Evolutionary conservation across 2,888 invertebrate species (phyloP), one percentile per base, ranked within the genome.

Genomic region (Pseudococcus jackbeardsleyi): DNA sequence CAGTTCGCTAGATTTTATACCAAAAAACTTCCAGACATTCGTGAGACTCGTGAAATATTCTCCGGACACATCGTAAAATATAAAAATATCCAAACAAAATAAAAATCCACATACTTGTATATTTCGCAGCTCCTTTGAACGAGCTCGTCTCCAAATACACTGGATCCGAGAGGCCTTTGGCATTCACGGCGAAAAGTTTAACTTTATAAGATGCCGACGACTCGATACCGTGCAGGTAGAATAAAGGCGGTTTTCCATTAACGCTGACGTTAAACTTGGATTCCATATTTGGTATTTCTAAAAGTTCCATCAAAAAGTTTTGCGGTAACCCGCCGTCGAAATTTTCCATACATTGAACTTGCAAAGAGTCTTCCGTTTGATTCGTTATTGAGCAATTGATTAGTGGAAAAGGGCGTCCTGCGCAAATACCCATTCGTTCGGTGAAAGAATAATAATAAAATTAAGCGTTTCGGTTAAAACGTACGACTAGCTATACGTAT

Each of bases 241-340:
- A 95, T 90, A 92, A 93, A 0, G 95, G 95, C 0, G 95, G 95
- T 39, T 93, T 94, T 88, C 93, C 92, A 90, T 93, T 92, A 0
- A 94, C 94, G 9, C 94, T 94, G 9, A 95, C 93, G 91, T 95
- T 95, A 91, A 94, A 93, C 68, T 93, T 91, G 8, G 93, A 91
- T 89, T 93, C 92, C 90, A 95, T 92, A 48, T 94, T 93, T 2
- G 95, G 95, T 90, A 96, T 91, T 91, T 96, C 96, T 86, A 96
- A 93, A 87, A 96, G 92, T 91, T 96, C 96, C 94, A 96, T 94
- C 89, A 96, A 93, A 92, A 97, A 97, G 90, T 94, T 95, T 92
- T 97, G 97, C 5, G 96, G 96, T 84, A 97, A 93, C 12, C 97
- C 97, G 82, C 97, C 97, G 91, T 96, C 96, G 92, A 96, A 96